phyloP scores from a whole-genome alignment of 2,888 invertebrate genomes.

The Acrocera orbiculus region DNA sequence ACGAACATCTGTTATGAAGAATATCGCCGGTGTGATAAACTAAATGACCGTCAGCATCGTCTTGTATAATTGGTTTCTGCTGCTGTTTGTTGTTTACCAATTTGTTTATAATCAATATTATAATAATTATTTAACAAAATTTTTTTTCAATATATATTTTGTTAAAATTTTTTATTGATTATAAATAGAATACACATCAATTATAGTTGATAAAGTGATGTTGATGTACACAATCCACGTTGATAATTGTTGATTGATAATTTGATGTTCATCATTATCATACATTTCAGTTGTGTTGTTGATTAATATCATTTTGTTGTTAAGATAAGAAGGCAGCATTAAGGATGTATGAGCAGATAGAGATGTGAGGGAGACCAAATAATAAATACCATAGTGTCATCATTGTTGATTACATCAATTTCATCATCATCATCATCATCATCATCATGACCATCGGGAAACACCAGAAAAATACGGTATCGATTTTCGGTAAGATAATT shows the following conservation, averaged over 20 bases:
- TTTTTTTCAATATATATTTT: too few species aligned
- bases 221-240: conserved; percentile 8
- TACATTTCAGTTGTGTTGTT: too few species aligned
- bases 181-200: too few species aligned
- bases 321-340: too few species aligned
- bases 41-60: conserved; percentile 99
- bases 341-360: too few species aligned
- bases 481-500: conserved; percentile 35
- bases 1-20: conserved; percentile 99
- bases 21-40: conserved; percentile 98
- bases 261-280: too few species aligned
- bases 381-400: conserved; percentile 7
- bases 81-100: conserved; percentile 22
- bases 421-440: conserved; percentile 25
- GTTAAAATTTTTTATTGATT: too few species aligned
- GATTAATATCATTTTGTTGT: too few species aligned
- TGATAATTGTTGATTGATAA: too few species aligned
- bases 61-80: conserved; percentile 74
- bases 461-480: conserved; percentile 35
- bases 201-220: conserved; percentile 13
- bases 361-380: too few species aligned
- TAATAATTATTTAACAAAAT: too few species aligned
- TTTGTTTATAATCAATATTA: too few species aligned
- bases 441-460: conserved; percentile 29
- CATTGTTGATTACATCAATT: conserved; percentile 10